Base-by-base conservation (phyloP, 2,797 vertebrate genomes). In the Heliangelus exortis region DNA sequence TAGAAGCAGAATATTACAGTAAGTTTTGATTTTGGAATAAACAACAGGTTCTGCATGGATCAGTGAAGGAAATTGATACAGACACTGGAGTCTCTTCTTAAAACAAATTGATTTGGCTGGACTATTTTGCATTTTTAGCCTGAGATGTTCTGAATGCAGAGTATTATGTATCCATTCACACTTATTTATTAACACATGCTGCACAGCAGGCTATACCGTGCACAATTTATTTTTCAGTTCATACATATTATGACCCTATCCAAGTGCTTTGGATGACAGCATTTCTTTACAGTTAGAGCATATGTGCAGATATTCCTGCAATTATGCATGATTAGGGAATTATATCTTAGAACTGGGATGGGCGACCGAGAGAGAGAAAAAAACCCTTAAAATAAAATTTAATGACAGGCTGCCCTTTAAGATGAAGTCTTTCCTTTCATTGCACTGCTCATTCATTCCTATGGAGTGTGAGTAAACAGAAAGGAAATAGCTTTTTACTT, bases 401-500 rank as follows among this genome's bases (percentile, higher is more conserved):
- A 55, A 69, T 82, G 58, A 34, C 43, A 50, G 25, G 1, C 19
- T 89, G 54, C 58, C 43, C 39, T 89, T 68, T 87, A 80, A 90
- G 65, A 81, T 1, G 12, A 87, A 87, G 54, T 39, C 69, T 74
- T 93, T 68, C 67, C 55, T 92, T 94, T 96, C 75, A 84, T 20
- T 84, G 51, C 57, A 76, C 28, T 50, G 59, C 66, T 92, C 66
- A 93, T 85, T 95, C 73, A 91, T 85, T 89, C 84, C 90, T 79
- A 63, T 90, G 88, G 81, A 92, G 88, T 74, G 68, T 87, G 79
- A 91, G 91, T 87, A 94, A 94, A 93, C 72, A 93, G 92, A 95
- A 89, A 93, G 80, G 85, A 94, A 95, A 95, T 87, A 90, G 93
- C 73, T 92, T 92, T 89, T 95, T 92, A 84, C 94, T 55, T 68